Base-by-base conservation (phyloP, 2,113 vertebrate species). In the Buteo buteo region DNA sequence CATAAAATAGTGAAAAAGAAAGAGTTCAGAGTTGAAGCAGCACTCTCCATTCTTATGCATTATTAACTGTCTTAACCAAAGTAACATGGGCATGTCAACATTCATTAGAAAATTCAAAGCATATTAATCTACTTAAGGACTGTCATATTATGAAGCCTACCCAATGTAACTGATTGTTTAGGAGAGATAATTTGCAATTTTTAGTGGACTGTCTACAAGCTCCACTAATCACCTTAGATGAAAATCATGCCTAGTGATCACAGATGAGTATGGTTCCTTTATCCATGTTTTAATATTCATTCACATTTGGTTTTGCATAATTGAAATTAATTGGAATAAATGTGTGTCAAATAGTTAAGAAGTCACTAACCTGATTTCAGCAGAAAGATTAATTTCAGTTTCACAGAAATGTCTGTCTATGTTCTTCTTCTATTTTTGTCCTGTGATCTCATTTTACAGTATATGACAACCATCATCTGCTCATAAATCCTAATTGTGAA, bases 251-350 rank as follows among this genome's bases (percentile, higher is more conserved):
- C 78, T 90, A 82, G 70, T 84, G 83, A 83, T 84, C 80, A 93
- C n/a, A 72, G 79, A 86, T 13, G 4, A 28, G 40, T 70, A 81
- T 64, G 45, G 25, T 62, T 77, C 45, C 42, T 59, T 73, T 72
- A 82, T 81, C 50, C 4, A 4, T 83, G 28, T 87, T 89, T 92
- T 45, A 92, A 71, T 31, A 58, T 57, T 92, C 10, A 91, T 86
- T 90, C 90, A 64, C 58, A 67, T 94, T 82, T 88, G 58, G 4
- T 95, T 94, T 80, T 73, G 34, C 13, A 18, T 96, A 93, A 95
- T 83, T 93, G 42, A 96, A 97, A 94, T 93, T 20, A 96, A 96
- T 97, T 94, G 72, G 45, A 93, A 91, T 81, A 97, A 97, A 93
- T 92, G 61, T 28, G 40, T 92, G 84, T 90, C 93, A 96, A 93